Conservation (phyloP, 2,113 vertebrate species). For the Anseranas semipalmata region DNA sequence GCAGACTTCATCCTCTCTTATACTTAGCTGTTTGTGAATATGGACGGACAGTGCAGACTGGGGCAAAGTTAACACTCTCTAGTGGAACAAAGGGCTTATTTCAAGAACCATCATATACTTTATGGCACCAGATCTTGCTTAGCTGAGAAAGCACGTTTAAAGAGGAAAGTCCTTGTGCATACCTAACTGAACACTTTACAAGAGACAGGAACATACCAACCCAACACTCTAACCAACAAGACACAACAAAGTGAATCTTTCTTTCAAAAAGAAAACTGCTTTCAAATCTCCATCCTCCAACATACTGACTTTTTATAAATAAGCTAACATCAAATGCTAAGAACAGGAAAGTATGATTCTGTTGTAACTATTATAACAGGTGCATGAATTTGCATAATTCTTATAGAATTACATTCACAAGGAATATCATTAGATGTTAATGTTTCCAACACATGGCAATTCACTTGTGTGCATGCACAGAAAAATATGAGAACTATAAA, state of each 20-base stretch:
- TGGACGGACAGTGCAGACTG: neutral
- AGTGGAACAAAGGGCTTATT: neutral
- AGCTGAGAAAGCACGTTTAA: neutral
- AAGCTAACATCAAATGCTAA: neutral
- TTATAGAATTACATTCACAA: neutral
- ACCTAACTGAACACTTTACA: neutral
- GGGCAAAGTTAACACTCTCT: neutral
- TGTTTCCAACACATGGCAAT: neutral
- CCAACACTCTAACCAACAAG: neutral
- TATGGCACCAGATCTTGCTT: neutral
- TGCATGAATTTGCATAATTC: neutral
- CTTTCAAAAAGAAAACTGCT: neutral
- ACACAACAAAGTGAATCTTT: neutral
- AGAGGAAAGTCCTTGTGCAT: neutral
- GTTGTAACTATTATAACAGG: neutral
- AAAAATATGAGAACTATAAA: neutral
- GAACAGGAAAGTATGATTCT: neutral
- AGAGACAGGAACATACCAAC: neutral
- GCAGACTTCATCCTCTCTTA: neutral
- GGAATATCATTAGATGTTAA: neutral
- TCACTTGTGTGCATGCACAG: neutral
- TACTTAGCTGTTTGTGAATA: neutral
- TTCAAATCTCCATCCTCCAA: neutral
- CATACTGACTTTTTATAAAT: neutral
- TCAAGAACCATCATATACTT: neutral